Base-by-base conservation (phyloP, 2,888 invertebrate genomes). In the Orthosia cruda region DNA sequence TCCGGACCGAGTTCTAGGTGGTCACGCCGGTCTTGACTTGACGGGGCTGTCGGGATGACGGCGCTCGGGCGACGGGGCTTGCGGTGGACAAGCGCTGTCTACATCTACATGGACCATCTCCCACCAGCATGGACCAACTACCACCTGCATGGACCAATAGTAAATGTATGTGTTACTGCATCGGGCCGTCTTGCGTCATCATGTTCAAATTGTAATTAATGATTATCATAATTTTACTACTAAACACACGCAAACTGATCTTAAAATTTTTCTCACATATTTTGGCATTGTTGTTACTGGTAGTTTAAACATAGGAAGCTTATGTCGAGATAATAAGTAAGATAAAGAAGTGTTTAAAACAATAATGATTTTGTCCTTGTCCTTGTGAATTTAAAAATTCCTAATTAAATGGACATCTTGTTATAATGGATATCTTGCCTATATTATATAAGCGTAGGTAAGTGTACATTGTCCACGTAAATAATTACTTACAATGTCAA, bases 361-460 rank as follows among this genome's bases (percentile, higher is more conserved):
- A 58, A 26, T 57, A 71, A 75, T 62, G 13, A 65, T 47, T 23
- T 15, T 50, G 47, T 12, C 82, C 77, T 82, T 73, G 71, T 58
- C 11, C 54, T 58, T 82, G 83, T 55, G 81, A 77, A 77, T 69
- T 55, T 65, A 20, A 15, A 72, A 54, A 59, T 82, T 59, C 20
- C 49, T 66, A n/a, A 58, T 63, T 69, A 69, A 76, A 77, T 72
- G 26, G 49, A 32, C n/a, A 57, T 72, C 26, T 69, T 77, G 18
- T 13, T 64, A 23, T 1, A 18, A 59, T 40, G 40, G 9, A 40
- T 40, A 40, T 40, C 9, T 40, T 40, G 12, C 7, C 16, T 16
- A 20, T 49, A 47, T 40, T 40, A 20, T 45, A n/a, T 49, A 50
- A 71, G 13, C 55, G n/a, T 32, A 72, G 16, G 40, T 40, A 40